Conservation (phyloP, 2,797 vertebrate species). For the Takifugu rubripes region DNA sequence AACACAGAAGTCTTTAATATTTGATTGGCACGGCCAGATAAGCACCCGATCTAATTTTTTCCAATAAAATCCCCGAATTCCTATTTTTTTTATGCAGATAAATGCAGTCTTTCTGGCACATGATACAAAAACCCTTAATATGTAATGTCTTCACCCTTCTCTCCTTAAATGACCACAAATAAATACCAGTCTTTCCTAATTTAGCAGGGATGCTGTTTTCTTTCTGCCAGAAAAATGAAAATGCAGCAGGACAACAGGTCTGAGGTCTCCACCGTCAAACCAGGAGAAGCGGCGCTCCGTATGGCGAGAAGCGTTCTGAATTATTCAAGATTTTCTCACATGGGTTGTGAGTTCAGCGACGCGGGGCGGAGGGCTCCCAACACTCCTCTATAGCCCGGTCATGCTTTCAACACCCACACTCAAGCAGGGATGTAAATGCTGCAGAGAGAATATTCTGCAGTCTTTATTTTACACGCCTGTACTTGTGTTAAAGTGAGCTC, state of each 20-base stretch:
- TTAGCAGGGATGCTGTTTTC: not conserved
- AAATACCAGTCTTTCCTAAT: not conserved
- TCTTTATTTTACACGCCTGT: slow-evolving; percentile 1
- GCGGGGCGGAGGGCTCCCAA: not conserved
- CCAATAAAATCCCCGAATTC: not conserved
- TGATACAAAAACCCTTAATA: slow-evolving; percentile 9
- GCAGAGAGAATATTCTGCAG: not conserved
- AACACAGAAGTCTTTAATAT: slow-evolving; percentile 37
- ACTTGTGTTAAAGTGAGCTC: not conserved
- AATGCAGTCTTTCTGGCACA: slow-evolving; percentile 6
- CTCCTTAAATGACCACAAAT: slow-evolving; percentile 6
- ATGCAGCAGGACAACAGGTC: slow-evolving; percentile 26
- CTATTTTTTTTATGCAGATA: slow-evolving; percentile 13
- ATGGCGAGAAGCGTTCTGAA: not conserved
- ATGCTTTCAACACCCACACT: slow-evolving; percentile 19
- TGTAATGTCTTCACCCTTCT: not conserved
- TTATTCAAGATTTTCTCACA: slow-evolving; percentile 31
- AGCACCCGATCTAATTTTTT: slow-evolving; percentile 24
- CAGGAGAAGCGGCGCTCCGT: slow-evolving; percentile 2
- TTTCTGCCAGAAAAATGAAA: not conserved
- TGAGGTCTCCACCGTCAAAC: slow-evolving; percentile 7
- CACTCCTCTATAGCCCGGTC: not conserved
- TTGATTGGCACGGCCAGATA: slow-evolving; percentile 18
- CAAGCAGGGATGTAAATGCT: not conserved
- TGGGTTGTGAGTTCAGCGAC: slow-evolving; percentile 33